Percentiles rank a stretch among this genome's conserved stretches.
Conservation (phyloP, 37 sponge, comb jelly and placozoan species). For the Halichondria panicea region DNA sequence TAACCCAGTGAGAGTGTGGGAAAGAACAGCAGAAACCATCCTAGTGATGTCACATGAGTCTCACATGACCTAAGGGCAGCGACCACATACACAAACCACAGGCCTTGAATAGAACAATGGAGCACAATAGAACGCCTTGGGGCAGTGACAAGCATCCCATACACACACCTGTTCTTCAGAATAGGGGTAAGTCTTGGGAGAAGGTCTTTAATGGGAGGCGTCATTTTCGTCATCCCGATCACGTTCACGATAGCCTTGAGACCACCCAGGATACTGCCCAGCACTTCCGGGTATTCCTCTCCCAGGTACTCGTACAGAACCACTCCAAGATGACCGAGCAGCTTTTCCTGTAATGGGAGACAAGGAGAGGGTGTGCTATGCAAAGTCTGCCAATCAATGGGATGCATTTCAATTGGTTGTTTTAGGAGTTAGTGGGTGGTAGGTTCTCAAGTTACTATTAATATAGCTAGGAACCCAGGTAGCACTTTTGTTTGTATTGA, state of each 20-base stretch:
- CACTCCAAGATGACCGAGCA: constrained; percentile 94
- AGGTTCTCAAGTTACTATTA: too few relatives aligned
- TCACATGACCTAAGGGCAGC: too few relatives aligned
- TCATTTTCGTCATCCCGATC: constrained; percentile 99
- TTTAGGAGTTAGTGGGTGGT: neutral
- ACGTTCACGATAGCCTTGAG: constrained; percentile 98
- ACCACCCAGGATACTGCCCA: constrained; percentile 96
- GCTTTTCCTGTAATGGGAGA: constrained; percentile 76
- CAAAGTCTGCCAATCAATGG: neutral
- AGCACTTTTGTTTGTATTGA: too few relatives aligned
- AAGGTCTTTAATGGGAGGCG: constrained; percentile 98
- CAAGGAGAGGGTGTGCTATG: neutral
- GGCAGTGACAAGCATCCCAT: too few relatives aligned
- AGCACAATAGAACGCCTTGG: too few relatives aligned
- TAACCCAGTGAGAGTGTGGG: too few relatives aligned
- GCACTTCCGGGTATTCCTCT: constrained; percentile 98
- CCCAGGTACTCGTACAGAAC: constrained; percentile 98
- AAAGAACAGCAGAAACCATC: too few relatives aligned
- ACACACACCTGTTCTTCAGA: constrained; percentile 88
- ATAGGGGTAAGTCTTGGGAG: constrained; percentile 95
- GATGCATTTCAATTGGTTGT: neutral
- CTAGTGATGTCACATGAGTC: too few relatives aligned
- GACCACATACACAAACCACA: too few relatives aligned
- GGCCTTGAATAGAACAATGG: too few relatives aligned
- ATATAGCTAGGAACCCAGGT: too few relatives aligned